Evolutionary conservation across 2,888 invertebrate species (phyloP), one percentile per base, ranked within the genome.

Genomic region (Xylota segnis): DNA sequence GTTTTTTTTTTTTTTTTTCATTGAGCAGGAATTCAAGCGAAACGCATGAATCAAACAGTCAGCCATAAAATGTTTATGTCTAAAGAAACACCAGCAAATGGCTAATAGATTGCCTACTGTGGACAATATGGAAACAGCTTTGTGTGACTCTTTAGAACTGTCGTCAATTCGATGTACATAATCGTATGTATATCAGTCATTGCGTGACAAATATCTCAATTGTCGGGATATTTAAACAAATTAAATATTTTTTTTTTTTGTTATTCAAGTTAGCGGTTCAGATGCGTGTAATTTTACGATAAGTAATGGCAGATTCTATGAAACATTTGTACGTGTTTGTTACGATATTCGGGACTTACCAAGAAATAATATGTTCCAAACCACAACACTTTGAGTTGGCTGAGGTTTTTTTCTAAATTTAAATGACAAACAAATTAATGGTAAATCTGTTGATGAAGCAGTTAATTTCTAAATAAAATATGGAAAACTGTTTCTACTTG

Each of bases 191-290:
- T 59, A 18, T 61, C 32, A 47, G 61, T 16, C 63, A 78, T 68
- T 68, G 83, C 74, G 79, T 74, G 83, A 83, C 83, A 74, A 83
- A 79, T 78, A 72, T 79, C 74, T 78, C 68, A 78, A 83, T 83
- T 74, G 18, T 59, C 40, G 14, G 14, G 63, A 18, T n/a, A 23
- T 23, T 23, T 23, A 65, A 70, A 29, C n/a, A 61, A 34, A 54
- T 29, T 56, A 56, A 70, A 47, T 68, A 54, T 54, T 56, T 76
- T 50, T 27, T 23, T 32, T 68, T 10, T 5, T 12, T 45, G 29
- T 9, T 9, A n/a, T 61, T 12, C 16, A 0, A 16, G 10, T 40
- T 16, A 5, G 18, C 9, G n/a, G 18, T 45, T 37, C 9, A 14
- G 10, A 71, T 58, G 43, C 32, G 45, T n/a, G 5, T 54, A 32